Evolutionary conservation across 2,888 invertebrate species (phyloP), one percentile per base, ranked within the genome.

Genomic region (Hydrotaea diabolus): DNA sequence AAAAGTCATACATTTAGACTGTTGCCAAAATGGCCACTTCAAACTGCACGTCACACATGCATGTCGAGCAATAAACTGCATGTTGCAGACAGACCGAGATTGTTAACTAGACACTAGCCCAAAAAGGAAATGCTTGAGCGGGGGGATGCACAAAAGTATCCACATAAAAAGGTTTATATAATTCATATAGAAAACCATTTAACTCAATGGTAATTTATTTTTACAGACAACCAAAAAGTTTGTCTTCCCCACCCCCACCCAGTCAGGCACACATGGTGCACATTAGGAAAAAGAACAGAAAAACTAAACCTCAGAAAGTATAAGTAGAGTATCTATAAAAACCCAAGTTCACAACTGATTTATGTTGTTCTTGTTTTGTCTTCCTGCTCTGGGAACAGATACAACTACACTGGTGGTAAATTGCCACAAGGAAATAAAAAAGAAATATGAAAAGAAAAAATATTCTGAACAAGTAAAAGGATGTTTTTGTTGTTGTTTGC

Each of bases 151-250:
- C n/a, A n/a, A n/a, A 15, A n/a, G 39, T 9, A 21, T 17, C 55
- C 11, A 55, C 21, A 19, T 21, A 49, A 53, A 59, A 74, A 31
- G 2, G 23, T 62, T 82, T 64, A 64, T 73, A 69, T 73, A 80
- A 69, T 73, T 66, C 57, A 15, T 11, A 49, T n/a, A 73, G 4
- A 66, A 59, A 59, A 75, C 71, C 77, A 73, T 77, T 83, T 62
- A 49, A 77, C 80, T 77, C 73, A 77, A 53, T 81, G 23, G 77
- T 72, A 74, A 81, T 75, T 84, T 84, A 80, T 83, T 81, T 78
- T 81, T 19, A 39, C 75, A 77, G 81, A 81, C 84, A 80, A 83
- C 53, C 23, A 75, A 77, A 83, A 80, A 26, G 26, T 69, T 69
- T 23, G 39, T 43, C 39, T 39, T 59, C 43, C 8, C 31, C 13